Evolutionary conservation across 37 sponge, comb jelly and placozoan genomes (phyloP), one percentile per base, ranked within the genome.

Genomic region (Amphimedon queenslandica): DNA sequence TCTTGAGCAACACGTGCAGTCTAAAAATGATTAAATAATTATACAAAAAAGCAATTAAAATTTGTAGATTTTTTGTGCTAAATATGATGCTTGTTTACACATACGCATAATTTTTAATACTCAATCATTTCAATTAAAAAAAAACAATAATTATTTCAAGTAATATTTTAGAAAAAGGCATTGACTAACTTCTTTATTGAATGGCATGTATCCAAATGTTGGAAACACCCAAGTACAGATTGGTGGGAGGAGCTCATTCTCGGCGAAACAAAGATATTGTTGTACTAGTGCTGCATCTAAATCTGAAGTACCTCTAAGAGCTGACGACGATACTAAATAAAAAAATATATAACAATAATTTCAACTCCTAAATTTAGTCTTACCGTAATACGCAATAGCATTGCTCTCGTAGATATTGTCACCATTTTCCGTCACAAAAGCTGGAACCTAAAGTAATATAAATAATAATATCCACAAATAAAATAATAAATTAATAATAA

Each of bases 311-410:
- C 96, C 96, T 30, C 82, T 72, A 78, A 95, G 43, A 67, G 84
- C 80, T 1, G 58, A 66, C 31, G 79, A 85, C 25, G 89, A 74
- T 13, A 95, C 93, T 92, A 66, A 63, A 57, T 55, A 31, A 79
- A 39, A 40, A 43, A 21, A 53, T 21, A 57, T 4, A 13, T 25
- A 60, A n/a, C n/a, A n/a, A n/a, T n/a, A n/a, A 47, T 32, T 40
- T 24, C 10, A 47, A 18, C 72, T 8, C 36, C 70, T 21, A 13
- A 76, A 18, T 53, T 37, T 20, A 13, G 3, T 57, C 84, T 74
- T 42, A 93, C 94, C 88, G 40, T 85, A 95, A 69, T 88, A 84
- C 21, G 92, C 92, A 40, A 95, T 95, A 6, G 96, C 96, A 64
- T 92, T 84, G 71, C 84, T 92, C 64, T 95, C 90, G 30, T 70